These are phyloP conservation scores for Rhabdophis nuchalis DNA, from an alignment of 2,797 vertebrate species.

Conservation along the genomic window DNA sequence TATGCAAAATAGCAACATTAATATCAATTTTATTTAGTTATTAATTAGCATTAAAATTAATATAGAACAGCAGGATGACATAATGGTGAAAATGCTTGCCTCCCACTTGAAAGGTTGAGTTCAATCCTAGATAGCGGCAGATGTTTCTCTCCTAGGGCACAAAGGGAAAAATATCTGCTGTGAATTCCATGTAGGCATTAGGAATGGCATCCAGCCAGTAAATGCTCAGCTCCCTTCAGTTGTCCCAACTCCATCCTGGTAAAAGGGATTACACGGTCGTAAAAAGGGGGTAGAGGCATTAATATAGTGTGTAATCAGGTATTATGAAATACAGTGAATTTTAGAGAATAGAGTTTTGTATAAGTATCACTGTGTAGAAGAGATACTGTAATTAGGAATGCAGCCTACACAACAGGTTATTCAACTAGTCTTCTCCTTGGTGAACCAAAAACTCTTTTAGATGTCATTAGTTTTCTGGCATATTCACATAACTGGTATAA, in stretches of 20 bases:
- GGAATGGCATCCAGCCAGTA: no score
- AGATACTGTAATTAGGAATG: background rate
- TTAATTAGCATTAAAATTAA: background rate
- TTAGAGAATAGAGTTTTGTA: background rate
- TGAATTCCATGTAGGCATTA: background rate
- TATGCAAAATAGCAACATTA: background rate
- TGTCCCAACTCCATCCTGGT: no score
- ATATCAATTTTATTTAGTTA: background rate
- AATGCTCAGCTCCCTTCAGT: no score
- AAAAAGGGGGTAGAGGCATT: background rate
- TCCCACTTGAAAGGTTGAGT: background rate
- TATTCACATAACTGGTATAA: background rate
- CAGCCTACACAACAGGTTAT: background rate
- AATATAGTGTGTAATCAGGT: background rate
- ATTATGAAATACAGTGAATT: background rate
- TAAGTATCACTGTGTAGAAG: background rate
- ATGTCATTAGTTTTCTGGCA: background rate
- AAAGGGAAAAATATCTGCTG: background rate
- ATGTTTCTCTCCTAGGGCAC: background rate
- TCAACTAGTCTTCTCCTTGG: background rate
- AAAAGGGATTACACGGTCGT: no score
- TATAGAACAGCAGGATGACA: background rate
- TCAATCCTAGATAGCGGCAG: background rate
- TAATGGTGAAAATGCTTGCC: background rate
- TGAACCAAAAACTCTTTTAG: background rate